These are phyloP conservation scores for Morbakka virulenta DNA, from an alignment of 30 jellyfish, hydroid and myxozoan genomes.

Conservation along the genomic window DNA sequence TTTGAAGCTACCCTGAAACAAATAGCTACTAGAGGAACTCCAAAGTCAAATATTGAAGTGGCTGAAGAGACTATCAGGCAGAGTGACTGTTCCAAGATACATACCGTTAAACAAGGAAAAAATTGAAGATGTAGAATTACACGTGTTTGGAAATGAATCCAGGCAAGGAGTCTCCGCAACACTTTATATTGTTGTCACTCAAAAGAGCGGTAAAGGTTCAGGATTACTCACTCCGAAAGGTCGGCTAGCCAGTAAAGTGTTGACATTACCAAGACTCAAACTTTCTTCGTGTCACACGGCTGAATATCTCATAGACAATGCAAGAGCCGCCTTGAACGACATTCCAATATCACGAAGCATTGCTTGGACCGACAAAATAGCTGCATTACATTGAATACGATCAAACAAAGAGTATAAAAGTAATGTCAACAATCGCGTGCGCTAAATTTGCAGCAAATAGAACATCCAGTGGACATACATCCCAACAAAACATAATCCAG, in stretches of 20 bases:
- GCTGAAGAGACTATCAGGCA: conserved; percentile 1
- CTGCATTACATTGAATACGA: conserved; percentile 14
- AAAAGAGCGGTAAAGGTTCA: neutral
- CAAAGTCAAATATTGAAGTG: conserved; percentile 2
- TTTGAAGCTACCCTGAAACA: conserved; percentile 4
- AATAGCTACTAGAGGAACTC: conserved; percentile 7
- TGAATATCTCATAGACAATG: conserved; percentile 37
- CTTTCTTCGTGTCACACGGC: no score
- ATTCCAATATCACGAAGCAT: neutral
- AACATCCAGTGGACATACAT: conserved; percentile 7
- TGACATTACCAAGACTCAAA: conserved; percentile 47
- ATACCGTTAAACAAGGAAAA: neutral
- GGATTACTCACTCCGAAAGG: conserved; percentile 34
- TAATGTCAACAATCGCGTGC: conserved; percentile 13
- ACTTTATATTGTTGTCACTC: conserved; percentile 12
- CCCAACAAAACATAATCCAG: conserved; percentile 12
- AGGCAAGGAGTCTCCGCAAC: conserved; percentile 42
- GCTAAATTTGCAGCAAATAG: neutral
- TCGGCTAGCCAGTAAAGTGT: conserved; percentile 22
- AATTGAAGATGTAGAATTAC: conserved; percentile 16
- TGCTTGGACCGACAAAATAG: conserved; percentile 37
- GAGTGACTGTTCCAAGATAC: conserved; percentile 16
- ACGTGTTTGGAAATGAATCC: conserved; percentile 54
- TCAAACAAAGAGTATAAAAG: neutral
- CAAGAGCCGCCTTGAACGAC: no score